Evolutionary conservation across 1,140 invertebrate genomes (phyloP).

Genomic region (Hylaeus volcanicus): DNA sequence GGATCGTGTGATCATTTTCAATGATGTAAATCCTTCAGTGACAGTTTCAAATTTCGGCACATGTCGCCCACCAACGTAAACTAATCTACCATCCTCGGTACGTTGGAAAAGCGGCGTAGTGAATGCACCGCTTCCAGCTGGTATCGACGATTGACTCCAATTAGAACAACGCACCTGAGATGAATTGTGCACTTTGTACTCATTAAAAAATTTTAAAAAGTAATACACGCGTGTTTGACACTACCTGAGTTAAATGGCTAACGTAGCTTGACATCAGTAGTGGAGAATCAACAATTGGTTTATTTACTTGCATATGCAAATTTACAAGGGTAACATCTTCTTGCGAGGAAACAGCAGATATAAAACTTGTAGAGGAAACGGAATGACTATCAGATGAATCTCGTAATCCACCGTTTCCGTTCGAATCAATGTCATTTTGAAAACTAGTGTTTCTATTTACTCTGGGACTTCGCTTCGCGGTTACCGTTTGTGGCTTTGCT

Average conservation of each 20-base stretch:
- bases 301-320: slow-evolving; percentile 96
- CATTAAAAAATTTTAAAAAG: neutral
- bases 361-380: slow-evolving; percentile 92
- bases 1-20: slow-evolving; percentile 85
- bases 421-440: slow-evolving; percentile 58
- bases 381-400: slow-evolving; percentile 86
- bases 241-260: slow-evolving; percentile 93
- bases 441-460: slow-evolving; percentile 62
- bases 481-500: slow-evolving; percentile 66
- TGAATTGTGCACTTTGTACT: neutral
- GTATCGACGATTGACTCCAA: slow-evolving; percentile 87
- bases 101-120: slow-evolving; percentile 88
- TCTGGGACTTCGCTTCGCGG: slow-evolving; percentile 64
- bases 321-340: slow-evolving; percentile 96
- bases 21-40: slow-evolving; percentile 86
- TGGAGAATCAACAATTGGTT: slow-evolving; percentile 95
- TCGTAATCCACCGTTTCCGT: slow-evolving; percentile 67
- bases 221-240: neutral
- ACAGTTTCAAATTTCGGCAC: slow-evolving; percentile 85
- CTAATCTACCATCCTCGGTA: slow-evolving; percentile 87
- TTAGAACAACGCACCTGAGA: slow-evolving; percentile 83
- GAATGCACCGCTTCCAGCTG: slow-evolving; percentile 86
- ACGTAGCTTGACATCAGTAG: slow-evolving; percentile 97
- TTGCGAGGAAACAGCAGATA: slow-evolving; percentile 95
- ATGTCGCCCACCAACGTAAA: slow-evolving; percentile 87